Conservation (phyloP, 2,888 invertebrate genomes). For the Eupithecia subumbrata region DNA sequence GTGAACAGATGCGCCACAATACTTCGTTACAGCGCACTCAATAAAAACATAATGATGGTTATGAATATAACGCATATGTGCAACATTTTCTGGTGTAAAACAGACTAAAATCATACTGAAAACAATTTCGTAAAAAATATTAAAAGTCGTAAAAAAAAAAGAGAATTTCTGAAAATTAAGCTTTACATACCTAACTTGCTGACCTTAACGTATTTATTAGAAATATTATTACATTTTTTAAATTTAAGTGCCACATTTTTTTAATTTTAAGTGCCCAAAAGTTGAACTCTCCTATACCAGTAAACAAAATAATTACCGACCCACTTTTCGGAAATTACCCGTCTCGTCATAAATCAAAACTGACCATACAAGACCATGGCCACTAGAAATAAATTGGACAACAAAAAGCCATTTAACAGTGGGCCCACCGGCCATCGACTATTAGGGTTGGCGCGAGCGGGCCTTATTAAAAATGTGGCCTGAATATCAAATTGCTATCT, state of each 20-base stretch:
- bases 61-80: constrained; percentile 50
- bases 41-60: constrained; percentile 54
- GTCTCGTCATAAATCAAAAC: constrained; percentile 43
- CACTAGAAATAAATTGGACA: constrained; percentile 65
- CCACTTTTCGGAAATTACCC: constrained; percentile 8
- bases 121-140: not conserved
- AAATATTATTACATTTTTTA: not conserved
- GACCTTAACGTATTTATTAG: not conserved
- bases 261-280: not conserved
- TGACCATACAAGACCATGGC: constrained; percentile 55
- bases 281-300: not conserved
- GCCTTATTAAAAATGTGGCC: constrained; percentile 85
- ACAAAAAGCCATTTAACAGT: constrained; percentile 76
- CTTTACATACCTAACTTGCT: not conserved
- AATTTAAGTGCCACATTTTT: not conserved
- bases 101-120: not conserved
- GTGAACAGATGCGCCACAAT: constrained; percentile 75
- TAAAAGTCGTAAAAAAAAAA: not conserved
- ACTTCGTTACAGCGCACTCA: constrained; percentile 65
- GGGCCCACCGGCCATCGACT: constrained; percentile 61
- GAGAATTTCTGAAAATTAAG: not conserved
- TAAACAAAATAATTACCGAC: not conserved
- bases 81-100: not conserved
- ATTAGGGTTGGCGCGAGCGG: constrained; percentile 61
- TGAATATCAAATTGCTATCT: constrained; percentile 85